A percentile compares a stretch with the other conserved stretches of the same genome.
phyloP scores from a whole-genome alignment of 1,140 invertebrate species.

The Fopius arisanus region DNA sequence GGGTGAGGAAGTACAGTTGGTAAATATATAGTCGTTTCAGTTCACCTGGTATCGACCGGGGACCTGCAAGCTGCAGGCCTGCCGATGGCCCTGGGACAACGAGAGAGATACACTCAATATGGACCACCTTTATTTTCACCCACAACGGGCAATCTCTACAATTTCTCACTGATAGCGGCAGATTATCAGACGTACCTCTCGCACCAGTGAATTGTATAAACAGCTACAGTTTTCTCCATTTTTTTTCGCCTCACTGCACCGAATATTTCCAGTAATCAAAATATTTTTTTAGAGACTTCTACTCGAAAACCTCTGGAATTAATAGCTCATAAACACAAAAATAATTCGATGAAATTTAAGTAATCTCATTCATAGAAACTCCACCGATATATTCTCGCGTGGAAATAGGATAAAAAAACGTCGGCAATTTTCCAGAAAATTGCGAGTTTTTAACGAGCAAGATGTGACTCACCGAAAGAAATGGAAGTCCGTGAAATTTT shows the following conservation, averaged over 20 bases:
- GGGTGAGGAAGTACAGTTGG: not conserved
- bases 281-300: not conserved
- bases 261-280: not conserved
- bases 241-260: not conserved
- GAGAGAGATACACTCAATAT: not conserved
- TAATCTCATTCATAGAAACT: too few species aligned
- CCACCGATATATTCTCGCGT: too few species aligned
- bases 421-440: too few species aligned
- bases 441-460: too few species aligned
- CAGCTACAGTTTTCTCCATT: not conserved
- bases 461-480: too few species aligned
- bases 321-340: too few species aligned
- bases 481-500: too few species aligned
- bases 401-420: too few species aligned
- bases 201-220: not conserved
- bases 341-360: too few species aligned
- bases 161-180: not conserved
- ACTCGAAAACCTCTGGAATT: too few species aligned
- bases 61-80: not conserved
- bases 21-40: not conserved
- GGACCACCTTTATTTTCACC: not conserved
- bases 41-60: conserved; percentile 8
- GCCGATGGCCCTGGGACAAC: not conserved
- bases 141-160: not conserved
- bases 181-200: not conserved